phyloP scores from a whole-genome alignment of 1,140 invertebrate genomes.

The Sycophaga agraensis region DNA sequence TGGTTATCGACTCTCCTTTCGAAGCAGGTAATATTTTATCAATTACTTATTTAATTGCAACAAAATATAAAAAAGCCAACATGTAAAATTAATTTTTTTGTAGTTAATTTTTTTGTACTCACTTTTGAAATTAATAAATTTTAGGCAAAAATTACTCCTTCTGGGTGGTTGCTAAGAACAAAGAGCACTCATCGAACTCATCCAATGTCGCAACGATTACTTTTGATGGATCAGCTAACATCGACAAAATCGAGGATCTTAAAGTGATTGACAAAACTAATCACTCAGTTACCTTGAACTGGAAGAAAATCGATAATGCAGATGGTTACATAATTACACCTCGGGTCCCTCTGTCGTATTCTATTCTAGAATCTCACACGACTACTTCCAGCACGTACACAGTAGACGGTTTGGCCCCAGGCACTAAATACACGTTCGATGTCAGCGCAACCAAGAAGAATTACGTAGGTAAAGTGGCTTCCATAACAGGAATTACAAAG shows the following conservation, averaged over 20 bases:
- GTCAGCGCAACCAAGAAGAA: constrained; percentile 65
- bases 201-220: constrained; percentile 61
- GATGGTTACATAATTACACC: constrained; percentile 66
- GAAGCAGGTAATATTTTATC: constrained; percentile 50
- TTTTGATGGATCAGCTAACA: constrained; percentile 65
- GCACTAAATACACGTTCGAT: constrained; percentile 63
- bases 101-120: no score
- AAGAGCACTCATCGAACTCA: constrained; percentile 59
- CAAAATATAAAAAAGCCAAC: no score
- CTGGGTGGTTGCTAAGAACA: constrained; percentile 74
- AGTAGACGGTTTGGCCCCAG: constrained; percentile 63
- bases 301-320: constrained; percentile 62
- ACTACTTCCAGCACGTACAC: constrained; percentile 54
- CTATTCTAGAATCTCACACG: constrained; percentile 44
- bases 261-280: constrained; percentile 54
- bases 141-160: constrained; percentile 64
- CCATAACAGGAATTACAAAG: constrained; percentile 58
- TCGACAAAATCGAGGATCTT: constrained; percentile 64
- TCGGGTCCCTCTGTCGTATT: constrained; percentile 57
- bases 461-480: constrained; percentile 61
- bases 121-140: no score
- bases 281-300: constrained; percentile 60
- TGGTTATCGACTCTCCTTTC: constrained; percentile 61
- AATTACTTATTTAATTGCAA: no score
- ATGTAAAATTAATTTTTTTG: no score